phyloP scores from a whole-genome alignment of 2,888 invertebrate species.

The Dryobotodes eremita region DNA sequence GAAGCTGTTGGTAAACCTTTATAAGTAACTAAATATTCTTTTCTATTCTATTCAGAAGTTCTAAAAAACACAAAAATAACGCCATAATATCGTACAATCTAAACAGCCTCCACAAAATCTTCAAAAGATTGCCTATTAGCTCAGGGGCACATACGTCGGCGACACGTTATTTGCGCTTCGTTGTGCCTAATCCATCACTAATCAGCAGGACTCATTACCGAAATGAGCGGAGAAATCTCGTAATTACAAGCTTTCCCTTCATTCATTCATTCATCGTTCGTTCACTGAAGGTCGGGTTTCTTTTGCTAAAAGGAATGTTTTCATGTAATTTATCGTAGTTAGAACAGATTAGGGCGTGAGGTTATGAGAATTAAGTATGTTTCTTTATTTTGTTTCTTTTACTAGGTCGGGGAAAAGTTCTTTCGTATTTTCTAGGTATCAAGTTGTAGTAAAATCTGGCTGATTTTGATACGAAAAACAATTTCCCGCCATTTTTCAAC shows the following conservation, averaged over 20 bases:
- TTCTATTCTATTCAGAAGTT: no score
- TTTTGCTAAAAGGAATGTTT: conserved; percentile 43
- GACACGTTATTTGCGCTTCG: conserved; percentile 67
- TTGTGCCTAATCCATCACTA: conserved; percentile 69
- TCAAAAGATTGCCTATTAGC: conserved; percentile 80
- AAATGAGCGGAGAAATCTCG: conserved; percentile 64
- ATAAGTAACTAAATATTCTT: no score
- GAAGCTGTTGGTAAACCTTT: no score
- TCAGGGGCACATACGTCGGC: conserved; percentile 70
- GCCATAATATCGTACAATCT: conserved; percentile 65
- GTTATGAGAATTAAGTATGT: conserved; percentile 26
- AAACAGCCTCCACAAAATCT: conserved; percentile 74
- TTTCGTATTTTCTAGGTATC: no score
- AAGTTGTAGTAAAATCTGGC: no score
- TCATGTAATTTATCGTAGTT: conserved; percentile 46
- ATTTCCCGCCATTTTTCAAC: no score
- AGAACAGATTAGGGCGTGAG: conserved; percentile 22
- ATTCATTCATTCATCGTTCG: conserved; percentile 41
- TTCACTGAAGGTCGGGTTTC: conserved; percentile 33
- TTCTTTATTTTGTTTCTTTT: conserved; percentile 14
- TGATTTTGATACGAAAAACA: no score
- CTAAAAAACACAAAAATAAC: no score
- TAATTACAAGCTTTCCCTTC: conserved; percentile 62
- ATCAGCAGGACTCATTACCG: conserved; percentile 64
- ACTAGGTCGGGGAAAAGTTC: no score